Percentiles rank a stretch among this genome's conserved stretches.
Conservation (phyloP, 2,113 vertebrate species). For the Alaudala cheleensis region DNA sequence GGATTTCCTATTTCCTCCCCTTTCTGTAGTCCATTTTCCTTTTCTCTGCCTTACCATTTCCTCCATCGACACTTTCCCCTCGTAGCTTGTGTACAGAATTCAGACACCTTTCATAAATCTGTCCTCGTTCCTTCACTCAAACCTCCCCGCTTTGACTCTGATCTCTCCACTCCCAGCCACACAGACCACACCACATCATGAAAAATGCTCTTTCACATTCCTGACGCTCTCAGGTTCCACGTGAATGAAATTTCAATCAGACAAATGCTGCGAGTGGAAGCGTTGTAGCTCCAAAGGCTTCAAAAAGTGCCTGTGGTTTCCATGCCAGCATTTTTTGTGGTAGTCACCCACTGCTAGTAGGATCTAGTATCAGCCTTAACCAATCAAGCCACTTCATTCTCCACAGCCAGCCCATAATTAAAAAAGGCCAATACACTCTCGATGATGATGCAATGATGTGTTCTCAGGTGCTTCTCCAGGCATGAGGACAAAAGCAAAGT, state of each 20-base stretch:
- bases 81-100: background rate
- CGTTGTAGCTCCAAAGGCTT: background rate
- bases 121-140: background rate
- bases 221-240: background rate
- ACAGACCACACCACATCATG: background rate
- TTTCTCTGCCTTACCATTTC: background rate
- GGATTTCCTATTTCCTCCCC: background rate
- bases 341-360: background rate
- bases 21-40: background rate
- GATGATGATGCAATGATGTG: background rate
- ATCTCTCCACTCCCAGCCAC: background rate
- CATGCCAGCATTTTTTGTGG: constrained; percentile 12
- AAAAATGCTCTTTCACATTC: background rate
- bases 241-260: background rate
- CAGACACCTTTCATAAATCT: background rate
- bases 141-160: background rate
- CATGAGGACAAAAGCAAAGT: background rate
- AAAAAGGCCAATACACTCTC: background rate
- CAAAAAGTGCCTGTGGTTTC: constrained; percentile 38
- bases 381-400: constrained; percentile 29
- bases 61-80: background rate
- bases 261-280: background rate
- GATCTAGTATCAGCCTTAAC: constrained; percentile 13
- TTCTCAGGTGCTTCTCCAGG: constrained; percentile 43
- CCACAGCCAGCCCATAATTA: constrained; percentile 24